Evolutionary conservation across 1,140 invertebrate species (phyloP), one percentile per base, ranked within the genome.

Genomic region (Theocolax elegans): DNA sequence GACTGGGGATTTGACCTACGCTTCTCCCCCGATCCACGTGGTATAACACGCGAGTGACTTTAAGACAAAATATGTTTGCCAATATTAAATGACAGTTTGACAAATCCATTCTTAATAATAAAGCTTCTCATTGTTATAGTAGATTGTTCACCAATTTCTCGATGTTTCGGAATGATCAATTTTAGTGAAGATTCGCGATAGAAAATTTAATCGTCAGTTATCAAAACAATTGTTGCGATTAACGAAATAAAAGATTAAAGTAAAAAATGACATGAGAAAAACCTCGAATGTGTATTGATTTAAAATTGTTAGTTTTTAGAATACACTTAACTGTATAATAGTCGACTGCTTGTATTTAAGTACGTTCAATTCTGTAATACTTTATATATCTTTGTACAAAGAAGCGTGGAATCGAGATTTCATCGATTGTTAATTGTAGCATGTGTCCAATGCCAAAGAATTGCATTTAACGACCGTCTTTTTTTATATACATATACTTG

Each of bases 391-490:
- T 68, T 56, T 68, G 62, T 46, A 68, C 60, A 69, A 38, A 17
- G 42, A 25, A 48, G 58, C 40, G 49, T 54, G 59, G 53, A 54
- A n/a, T 42, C 17, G 21, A 44, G 17, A 31, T 42, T 63, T 63
- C 46, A 70, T 44, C 10, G 31, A 53, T 51, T 54, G 44, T 63
- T 68, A 70, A 70, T 76, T 72, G 64, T 74, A 74, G 70, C 72
- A 68, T 74, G 71, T 75, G 72, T 77, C n/a, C 74, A 73, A 77
- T 80, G 77, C 79, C 80, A 83, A 83, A 83, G 81, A 83, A 77
- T 79, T 76, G 80, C 80, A 83, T 83, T 81, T 81, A 81, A 75
- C n/a, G 75, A 74, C 69, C 62, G 60, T 75, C 62, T 69, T 66
- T 59, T 56, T 70, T 60, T 44, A 49, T 51, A 51, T 69, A 27